Evolutionary conservation across 2,797 vertebrate species (phyloP).

Genomic region (Streptopelia turtur): DNA sequence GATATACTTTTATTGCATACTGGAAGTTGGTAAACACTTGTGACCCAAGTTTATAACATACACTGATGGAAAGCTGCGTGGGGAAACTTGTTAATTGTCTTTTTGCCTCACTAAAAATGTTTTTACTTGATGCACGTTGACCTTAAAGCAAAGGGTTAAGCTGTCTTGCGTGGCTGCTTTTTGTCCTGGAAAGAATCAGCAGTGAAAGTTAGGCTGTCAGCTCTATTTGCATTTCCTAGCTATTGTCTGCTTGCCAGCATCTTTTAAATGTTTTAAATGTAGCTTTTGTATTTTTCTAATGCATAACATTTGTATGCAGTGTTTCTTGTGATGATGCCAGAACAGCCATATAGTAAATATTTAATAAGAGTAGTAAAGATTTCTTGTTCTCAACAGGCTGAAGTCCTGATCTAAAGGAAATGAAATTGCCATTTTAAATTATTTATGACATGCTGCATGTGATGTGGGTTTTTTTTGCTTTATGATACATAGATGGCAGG

Average conservation of each 20-base stretch:
- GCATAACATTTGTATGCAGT: constrained; percentile 33
- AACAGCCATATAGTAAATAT: constrained; percentile 70
- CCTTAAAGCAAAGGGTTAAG: not conserved
- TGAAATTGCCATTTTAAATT: constrained; percentile 40
- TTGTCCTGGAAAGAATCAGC: constrained; percentile 26
- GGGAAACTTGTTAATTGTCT: not conserved
- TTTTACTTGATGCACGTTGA: not conserved
- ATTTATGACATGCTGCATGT: constrained; percentile 32
- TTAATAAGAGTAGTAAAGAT: constrained; percentile 66
- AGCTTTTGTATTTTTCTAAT: constrained; percentile 54
- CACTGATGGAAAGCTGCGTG: not conserved
- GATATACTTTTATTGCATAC: not conserved
- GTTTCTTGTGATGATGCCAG: constrained; percentile 50
- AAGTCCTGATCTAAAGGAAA: constrained; percentile 46
- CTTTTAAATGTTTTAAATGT: constrained; percentile 28
- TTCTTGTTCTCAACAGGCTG: not conserved
- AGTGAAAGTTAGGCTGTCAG: constrained; percentile 20
- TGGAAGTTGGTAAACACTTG: not conserved
- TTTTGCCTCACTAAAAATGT: not conserved
- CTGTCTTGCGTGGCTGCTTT: not conserved
- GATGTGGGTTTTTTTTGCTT: not conserved
- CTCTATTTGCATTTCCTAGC: constrained; percentile 8
- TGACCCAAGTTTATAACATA: not conserved
- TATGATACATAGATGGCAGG: not conserved
- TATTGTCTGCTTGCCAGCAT: not conserved